phyloP scores from a whole-genome alignment of 2,113 vertebrate species.

The Lycaon pictus region DNA sequence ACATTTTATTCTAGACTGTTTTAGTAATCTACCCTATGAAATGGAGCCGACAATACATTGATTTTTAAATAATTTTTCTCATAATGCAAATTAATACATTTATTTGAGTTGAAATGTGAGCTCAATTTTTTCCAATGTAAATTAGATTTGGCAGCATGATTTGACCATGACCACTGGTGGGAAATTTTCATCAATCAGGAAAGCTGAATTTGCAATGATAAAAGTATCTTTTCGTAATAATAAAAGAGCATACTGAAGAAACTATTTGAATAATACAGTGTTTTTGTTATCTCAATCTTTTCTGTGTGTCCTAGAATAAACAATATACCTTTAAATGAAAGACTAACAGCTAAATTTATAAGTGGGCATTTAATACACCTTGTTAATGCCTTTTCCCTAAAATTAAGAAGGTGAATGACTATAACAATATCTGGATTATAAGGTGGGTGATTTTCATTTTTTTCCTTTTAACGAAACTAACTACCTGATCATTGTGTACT shows the following conservation, averaged over 20 bases:
- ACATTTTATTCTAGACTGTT: conserved; percentile 40
- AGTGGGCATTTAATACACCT: neutral
- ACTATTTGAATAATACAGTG: neutral
- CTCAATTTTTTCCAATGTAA: conserved; percentile 23
- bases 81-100: conserved; percentile 31
- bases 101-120: conserved; percentile 26
- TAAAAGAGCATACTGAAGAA: neutral
- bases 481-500: neutral
- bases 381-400: neutral
- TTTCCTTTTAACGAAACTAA: conserved; percentile 4
- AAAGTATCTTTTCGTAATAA: neutral
- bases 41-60: neutral
- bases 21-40: neutral
- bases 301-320: neutral
- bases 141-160: neutral
- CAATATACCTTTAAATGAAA: neutral
- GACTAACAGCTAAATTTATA: neutral
- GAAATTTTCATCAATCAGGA: conserved; percentile 15
- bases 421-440: neutral
- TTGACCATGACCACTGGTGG: neutral
- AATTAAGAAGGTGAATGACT: conserved; percentile 29
- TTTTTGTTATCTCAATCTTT: conserved; percentile 7
- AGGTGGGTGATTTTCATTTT: neutral
- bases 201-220: neutral
- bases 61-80: conserved; percentile 13